Conservation (phyloP, 2,113 vertebrate genomes). For the Oplegnathus fasciatus region DNA sequence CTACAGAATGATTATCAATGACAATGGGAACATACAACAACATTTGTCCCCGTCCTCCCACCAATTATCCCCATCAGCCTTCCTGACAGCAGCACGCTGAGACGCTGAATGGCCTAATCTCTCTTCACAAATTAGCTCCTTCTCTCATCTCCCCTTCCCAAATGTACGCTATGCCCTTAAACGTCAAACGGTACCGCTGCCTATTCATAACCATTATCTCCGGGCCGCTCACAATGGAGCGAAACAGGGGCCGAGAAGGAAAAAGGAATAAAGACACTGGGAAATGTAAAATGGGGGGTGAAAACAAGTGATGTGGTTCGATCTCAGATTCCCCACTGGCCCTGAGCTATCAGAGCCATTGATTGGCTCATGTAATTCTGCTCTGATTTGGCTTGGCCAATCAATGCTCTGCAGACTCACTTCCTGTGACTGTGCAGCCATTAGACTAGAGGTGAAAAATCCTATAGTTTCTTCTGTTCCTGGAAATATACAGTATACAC, state of each 20-base stretch:
- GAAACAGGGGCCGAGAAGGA: not conserved
- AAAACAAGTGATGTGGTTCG: constrained; percentile 65
- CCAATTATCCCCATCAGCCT: constrained; percentile 71
- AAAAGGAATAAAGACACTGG: constrained; percentile 32
- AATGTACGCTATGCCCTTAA: constrained; percentile 56
- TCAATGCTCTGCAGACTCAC: constrained; percentile 77
- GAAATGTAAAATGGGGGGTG: constrained; percentile 48
- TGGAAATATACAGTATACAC: constrained; percentile 27
- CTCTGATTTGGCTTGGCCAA: constrained; percentile 78
- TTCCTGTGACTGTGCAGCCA: constrained; percentile 75
- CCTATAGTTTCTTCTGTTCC: constrained; percentile 44
- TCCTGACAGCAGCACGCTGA: constrained; percentile 41
- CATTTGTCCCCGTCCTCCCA: constrained; percentile 63
- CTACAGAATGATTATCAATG: constrained; percentile 49
- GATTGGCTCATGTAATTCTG: constrained; percentile 82
- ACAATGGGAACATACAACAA: constrained; percentile 54
- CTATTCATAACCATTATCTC: constrained; percentile 64
- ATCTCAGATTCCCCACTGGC: constrained; percentile 70
- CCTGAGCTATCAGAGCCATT: constrained; percentile 78
- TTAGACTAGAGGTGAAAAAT: constrained; percentile 63
- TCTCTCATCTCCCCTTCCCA: constrained; percentile 56
- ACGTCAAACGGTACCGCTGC: constrained; percentile 30
- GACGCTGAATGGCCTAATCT: constrained; percentile 64
- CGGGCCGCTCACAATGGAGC: constrained; percentile 13
- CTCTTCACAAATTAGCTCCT: constrained; percentile 63